Conservation (phyloP, 2,888 invertebrate genomes). For the Drosophila meridiana region DNA sequence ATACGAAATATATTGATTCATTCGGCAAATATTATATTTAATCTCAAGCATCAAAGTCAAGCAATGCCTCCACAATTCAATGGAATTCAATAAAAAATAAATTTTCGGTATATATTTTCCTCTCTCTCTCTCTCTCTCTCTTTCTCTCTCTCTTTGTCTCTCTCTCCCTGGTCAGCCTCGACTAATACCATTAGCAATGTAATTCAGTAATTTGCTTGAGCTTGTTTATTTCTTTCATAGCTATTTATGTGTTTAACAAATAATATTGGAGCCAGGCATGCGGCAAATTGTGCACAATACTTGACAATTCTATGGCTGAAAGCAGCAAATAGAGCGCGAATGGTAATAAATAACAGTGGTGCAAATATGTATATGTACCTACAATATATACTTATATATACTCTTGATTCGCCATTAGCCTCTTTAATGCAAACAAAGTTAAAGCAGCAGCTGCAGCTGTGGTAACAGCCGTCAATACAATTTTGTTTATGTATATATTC, state of each 20-base stretch:
- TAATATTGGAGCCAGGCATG: constrained; percentile 1
- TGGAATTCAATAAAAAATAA: constrained; percentile 6
- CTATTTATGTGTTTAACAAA: constrained; percentile 1
- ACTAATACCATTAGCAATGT: constrained; percentile 12
- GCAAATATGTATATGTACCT: background rate
- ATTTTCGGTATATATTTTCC: background rate
- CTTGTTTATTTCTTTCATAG: background rate
- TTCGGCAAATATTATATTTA: constrained; percentile 34
- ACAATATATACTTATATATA: background rate
- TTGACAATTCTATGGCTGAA: background rate
- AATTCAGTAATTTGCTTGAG: constrained; percentile 11
- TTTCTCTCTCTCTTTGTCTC: background rate
- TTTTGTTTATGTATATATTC: background rate
- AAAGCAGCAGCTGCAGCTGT: background rate
- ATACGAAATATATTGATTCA: constrained; percentile 32
- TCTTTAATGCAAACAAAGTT: background rate
- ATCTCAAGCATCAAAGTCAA: constrained; percentile 25
- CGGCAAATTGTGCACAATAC: constrained; percentile 12
- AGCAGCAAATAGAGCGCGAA: constrained; percentile 1
- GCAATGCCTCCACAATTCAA: constrained; percentile 10
- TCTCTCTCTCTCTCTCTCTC: background rate
- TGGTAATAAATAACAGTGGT: background rate
- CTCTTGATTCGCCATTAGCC: background rate
- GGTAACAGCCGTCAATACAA: background rate
- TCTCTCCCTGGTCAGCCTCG: background rate